Base-by-base conservation (phyloP, 2,113 vertebrate genomes). In the Cochlearius cochlearius region DNA sequence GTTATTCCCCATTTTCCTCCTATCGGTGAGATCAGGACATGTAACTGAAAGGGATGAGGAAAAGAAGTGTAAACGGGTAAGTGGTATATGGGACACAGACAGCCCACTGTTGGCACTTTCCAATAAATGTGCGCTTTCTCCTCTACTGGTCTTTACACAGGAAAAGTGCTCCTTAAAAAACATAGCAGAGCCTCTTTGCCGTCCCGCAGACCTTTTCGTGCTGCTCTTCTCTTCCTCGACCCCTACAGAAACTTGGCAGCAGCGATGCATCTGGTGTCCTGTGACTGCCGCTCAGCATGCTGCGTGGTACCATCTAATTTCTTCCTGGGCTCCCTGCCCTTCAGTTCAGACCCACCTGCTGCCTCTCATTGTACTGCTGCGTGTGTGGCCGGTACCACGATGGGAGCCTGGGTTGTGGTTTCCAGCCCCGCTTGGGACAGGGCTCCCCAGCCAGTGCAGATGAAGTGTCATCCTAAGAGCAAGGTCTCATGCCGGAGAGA, bases 281-380 rank as follows among this genome's bases (percentile, higher is more conserved):
- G 64, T 34, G 89, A 25, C 3, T 87, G 55, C 77, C 1, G 20
- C 96, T 88, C 86, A 93, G 68, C 79, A 60, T 84, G 94, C 53
- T 45, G 66, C 66, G 32, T 58, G 38, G 56, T 82, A 94, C 58
- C 77, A 85, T 62, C 73, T 85, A 34, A 92, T 97, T 89, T 67
- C 84, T 87, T 85, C 62, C 39, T 94, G 91, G 94, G 80, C 92
- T 93, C 62, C 53, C 12, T 92, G 89, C 95, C 89, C 82, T 95
- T 49, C 66, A 9, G 26, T 92, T 79, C 84, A 82, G 77, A 55
- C 81, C 92, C 94, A 97, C 94, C 92, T 94, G 94, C 94, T 96
- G 94, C 71, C 78, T 74, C 86, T 91, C 67, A 76, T 83, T 94
- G 87, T 95, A 26, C 47, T 87, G 66, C 81, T 94, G 50, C 77